phyloP scores from a whole-genome alignment of 2,797 vertebrate species.

The Apogon talboti region DNA sequence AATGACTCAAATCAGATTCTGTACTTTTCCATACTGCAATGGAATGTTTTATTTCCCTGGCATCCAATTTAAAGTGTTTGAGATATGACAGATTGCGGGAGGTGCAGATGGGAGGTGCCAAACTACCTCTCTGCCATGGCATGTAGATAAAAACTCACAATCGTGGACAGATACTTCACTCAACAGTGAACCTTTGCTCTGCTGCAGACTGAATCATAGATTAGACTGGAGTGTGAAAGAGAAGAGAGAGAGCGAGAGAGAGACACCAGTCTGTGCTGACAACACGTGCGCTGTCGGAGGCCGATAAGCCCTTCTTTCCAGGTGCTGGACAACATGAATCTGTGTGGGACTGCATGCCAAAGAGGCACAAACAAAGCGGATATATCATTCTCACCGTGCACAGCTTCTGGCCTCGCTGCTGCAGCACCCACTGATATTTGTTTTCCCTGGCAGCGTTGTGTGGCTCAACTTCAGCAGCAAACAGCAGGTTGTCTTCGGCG shows the following conservation, averaged over 20 bases:
- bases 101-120: slow-evolving; percentile 6
- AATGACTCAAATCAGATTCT: no score
- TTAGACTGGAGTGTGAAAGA: slow-evolving; percentile 39
- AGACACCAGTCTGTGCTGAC: slow-evolving; percentile 26
- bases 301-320: slow-evolving; percentile 65
- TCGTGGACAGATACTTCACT: slow-evolving; percentile 43
- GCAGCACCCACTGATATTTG: slow-evolving; percentile 89
- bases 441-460: slow-evolving; percentile 87
- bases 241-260: slow-evolving; percentile 12
- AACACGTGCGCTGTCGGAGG: slow-evolving; percentile 45
- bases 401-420: slow-evolving; percentile 86
- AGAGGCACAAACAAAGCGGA: slow-evolving; percentile 62
- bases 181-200: slow-evolving; percentile 42
- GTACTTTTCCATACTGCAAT: no score
- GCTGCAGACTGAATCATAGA: slow-evolving; percentile 47
- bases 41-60: no score
- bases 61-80: neutral
- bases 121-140: slow-evolving; percentile 17
- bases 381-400: slow-evolving; percentile 86
- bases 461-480: slow-evolving; percentile 91
- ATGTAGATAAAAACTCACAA: slow-evolving; percentile 53
- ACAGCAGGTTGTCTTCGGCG: slow-evolving; percentile 93
- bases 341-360: slow-evolving; percentile 33
- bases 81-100: slow-evolving; percentile 5
- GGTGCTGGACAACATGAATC: slow-evolving; percentile 49